Conservation (phyloP, 2,113 vertebrate species). For the Chunga burmeisteri region DNA sequence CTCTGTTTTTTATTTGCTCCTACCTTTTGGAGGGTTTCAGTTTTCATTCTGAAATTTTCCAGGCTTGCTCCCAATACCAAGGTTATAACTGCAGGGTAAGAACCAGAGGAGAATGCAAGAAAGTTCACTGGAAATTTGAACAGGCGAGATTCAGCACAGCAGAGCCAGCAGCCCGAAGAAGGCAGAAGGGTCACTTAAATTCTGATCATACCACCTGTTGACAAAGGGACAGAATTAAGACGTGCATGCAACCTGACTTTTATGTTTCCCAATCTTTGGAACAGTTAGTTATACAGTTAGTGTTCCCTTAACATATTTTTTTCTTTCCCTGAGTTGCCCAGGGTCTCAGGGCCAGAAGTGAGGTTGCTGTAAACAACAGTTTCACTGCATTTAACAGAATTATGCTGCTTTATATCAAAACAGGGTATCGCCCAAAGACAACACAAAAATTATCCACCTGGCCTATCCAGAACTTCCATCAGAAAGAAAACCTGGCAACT, state of each 20-base stretch:
- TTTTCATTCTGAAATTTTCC: slow-evolving; percentile 67
- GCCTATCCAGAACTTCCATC: neutral
- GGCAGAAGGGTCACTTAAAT: neutral
- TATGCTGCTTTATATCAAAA: neutral
- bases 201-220: slow-evolving; percentile 9
- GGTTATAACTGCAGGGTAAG: slow-evolving; percentile 27
- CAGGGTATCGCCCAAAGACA: neutral
- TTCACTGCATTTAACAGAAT: neutral
- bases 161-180: slow-evolving; percentile 23
- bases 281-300: neutral
- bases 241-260: neutral
- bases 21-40: slow-evolving; percentile 64
- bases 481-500: neutral
- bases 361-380: neutral
- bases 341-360: neutral
- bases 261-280: neutral
- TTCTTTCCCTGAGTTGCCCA: neutral
- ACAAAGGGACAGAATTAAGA: slow-evolving; percentile 24
- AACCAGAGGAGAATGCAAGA: slow-evolving; percentile 35
- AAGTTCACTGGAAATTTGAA: slow-evolving; percentile 60
- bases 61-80: slow-evolving; percentile 56
- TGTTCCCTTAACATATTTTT: neutral
- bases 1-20: slow-evolving; percentile 66
- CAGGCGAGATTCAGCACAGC: slow-evolving; percentile 40
- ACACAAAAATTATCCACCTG: neutral